Conservation (phyloP, 30 jellyfish, hydroid and myxozoan species). For the Aurelia sp. region DNA sequence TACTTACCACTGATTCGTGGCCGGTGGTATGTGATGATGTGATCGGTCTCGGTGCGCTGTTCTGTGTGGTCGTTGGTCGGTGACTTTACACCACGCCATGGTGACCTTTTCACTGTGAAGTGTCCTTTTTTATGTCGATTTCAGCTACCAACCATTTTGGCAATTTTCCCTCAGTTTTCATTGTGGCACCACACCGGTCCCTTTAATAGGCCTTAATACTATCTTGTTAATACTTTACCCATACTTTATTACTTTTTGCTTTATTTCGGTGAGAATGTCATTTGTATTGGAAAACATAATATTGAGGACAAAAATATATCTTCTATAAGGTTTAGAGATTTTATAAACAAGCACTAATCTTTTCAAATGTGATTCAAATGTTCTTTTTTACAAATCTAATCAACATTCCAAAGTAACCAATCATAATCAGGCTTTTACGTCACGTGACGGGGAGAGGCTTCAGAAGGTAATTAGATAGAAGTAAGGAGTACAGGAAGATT, state of each 20-base stretch:
- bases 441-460: conserved; percentile 60
- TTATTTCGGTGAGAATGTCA: neutral
- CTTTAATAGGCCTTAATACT: too few species aligned
- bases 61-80: too few species aligned
- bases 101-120: too few species aligned
- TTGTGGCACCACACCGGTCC: too few species aligned
- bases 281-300: neutral
- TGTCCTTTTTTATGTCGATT: too few species aligned
- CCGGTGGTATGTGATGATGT: too few species aligned
- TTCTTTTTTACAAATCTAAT: conserved; percentile 38
- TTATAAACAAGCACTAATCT: conserved; percentile 24
- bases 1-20: too few species aligned
- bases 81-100: too few species aligned
- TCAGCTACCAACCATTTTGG: too few species aligned
- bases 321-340: conserved; percentile 20
- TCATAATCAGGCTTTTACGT: conserved; percentile 1
- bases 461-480: conserved; percentile 34
- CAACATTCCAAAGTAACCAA: conserved; percentile 52
- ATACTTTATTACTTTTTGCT: neutral
- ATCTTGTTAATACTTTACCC: too few species aligned
- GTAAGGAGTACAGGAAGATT: conserved; percentile 53
- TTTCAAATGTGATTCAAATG: conserved; percentile 27
- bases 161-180: too few species aligned
- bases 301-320: neutral
- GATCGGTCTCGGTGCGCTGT: too few species aligned